Percentiles rank a stretch among this genome's conserved stretches.
Evolutionary conservation across 1,140 invertebrate species (phyloP).

Genomic region (Drosophila pseudoobscura): DNA sequence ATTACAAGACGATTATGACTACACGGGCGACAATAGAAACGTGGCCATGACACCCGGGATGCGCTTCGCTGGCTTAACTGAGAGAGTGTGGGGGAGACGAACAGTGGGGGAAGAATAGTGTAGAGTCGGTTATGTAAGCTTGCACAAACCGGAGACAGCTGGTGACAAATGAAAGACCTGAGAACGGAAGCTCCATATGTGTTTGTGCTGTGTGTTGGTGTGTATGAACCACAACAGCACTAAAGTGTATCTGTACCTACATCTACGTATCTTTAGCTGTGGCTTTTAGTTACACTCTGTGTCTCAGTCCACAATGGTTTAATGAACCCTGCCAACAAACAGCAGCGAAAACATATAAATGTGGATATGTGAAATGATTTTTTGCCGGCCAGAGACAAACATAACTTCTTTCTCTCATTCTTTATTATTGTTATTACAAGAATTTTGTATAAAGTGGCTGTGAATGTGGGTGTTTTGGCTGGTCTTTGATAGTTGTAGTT

Average conservation of each 20-base stretch:
- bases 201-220: background rate
- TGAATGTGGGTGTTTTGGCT: conserved; percentile 4
- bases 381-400: conserved; percentile 57
- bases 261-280: conserved; percentile 20
- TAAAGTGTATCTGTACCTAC: conserved; percentile 23
- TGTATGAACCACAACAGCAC: conserved; percentile 33
- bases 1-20: conserved; percentile 65
- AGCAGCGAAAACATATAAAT: conserved; percentile 36
- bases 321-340: conserved; percentile 59
- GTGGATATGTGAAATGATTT: conserved; percentile 73
- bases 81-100: background rate
- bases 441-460: conserved; percentile 59
- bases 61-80: conserved; percentile 47
- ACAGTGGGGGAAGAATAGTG: background rate
- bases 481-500: conserved; percentile 16
- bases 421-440: conserved; percentile 65
- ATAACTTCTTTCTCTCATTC: conserved; percentile 43
- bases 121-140: conserved; percentile 58
- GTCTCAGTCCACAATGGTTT: conserved; percentile 63
- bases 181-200: conserved; percentile 63
- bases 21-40: conserved; percentile 60
- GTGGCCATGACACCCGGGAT: conserved; percentile 58
- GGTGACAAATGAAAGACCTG: conserved; percentile 62
- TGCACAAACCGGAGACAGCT: no score
- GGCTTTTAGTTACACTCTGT: conserved; percentile 62